Evolutionary conservation across 2,113 vertebrate genomes (phyloP).

Genomic region (Oenanthe melanoleuca): DNA sequence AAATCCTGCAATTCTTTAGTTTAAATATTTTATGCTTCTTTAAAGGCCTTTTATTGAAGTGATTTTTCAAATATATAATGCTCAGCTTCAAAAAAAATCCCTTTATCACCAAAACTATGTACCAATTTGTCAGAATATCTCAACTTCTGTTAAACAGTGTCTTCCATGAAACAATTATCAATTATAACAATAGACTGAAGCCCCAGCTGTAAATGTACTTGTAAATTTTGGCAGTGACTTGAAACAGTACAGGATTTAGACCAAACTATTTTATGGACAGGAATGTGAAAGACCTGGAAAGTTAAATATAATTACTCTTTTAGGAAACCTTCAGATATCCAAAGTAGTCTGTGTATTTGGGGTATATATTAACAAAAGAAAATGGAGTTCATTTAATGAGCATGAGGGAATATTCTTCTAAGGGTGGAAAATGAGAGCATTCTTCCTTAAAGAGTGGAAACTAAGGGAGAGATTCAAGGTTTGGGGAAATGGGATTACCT

Average conservation of each 20-base stretch:
- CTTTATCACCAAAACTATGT: not conserved
- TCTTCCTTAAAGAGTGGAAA: not conserved
- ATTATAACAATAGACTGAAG: not conserved
- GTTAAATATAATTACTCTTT: not conserved
- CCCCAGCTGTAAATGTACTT: not conserved
- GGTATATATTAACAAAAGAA: not conserved
- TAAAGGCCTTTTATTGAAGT: not conserved
- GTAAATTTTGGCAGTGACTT: not conserved
- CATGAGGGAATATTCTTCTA: not conserved
- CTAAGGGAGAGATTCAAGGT: not conserved
- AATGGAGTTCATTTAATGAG: not conserved
- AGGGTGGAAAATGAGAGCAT: not conserved
- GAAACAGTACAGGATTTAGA: not conserved
- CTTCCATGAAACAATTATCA: not conserved
- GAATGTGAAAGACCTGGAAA: not conserved
- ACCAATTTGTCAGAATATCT: not conserved
- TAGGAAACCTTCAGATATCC: not conserved
- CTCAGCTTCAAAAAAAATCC: not conserved
- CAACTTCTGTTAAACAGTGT: not conserved
- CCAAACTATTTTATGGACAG: not conserved
- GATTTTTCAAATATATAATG: not conserved
- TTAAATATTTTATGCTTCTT: not conserved
- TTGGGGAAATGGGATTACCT: not conserved
- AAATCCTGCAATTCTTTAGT: not conserved
- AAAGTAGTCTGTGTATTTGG: not conserved